Evolutionary conservation across 1,140 invertebrate genomes (phyloP).

Genomic region (Bombus sylvicola): DNA sequence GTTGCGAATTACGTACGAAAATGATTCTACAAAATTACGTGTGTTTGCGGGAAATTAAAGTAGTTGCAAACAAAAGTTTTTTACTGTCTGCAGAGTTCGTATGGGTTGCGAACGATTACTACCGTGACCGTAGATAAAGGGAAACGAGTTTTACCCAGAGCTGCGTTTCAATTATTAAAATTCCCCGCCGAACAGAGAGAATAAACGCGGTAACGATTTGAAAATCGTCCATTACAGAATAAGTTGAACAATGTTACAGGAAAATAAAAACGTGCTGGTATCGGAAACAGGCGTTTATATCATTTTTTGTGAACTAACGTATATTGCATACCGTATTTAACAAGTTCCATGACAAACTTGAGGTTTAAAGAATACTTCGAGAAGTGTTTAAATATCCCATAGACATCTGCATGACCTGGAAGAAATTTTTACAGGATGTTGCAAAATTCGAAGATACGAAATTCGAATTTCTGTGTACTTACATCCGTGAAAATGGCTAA

Average conservation of each 20-base stretch:
- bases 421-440: background rate
- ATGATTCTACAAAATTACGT: background rate
- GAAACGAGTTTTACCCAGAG: background rate
- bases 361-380: background rate
- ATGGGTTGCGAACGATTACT: background rate
- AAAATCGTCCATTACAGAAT: background rate
- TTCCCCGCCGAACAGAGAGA: background rate
- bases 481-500: conserved; percentile 38
- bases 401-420: background rate
- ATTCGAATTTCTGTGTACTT: background rate
- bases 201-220: background rate
- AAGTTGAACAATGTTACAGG: background rate
- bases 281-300: too few relatives aligned
- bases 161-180: background rate
- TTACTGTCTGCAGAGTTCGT: background rate
- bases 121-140: background rate
- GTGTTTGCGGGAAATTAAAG: background rate
- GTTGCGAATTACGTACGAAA: background rate
- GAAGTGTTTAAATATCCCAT: background rate
- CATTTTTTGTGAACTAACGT: background rate
- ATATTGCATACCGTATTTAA: background rate
- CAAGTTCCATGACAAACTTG: too few relatives aligned
- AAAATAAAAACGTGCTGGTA: background rate
- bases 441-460: background rate
- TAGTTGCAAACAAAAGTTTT: background rate